Evolutionary conservation across 2,113 vertebrate species (phyloP), one percentile per base, ranked within the genome.

Genomic region (Agelaius phoeniceus): DNA sequence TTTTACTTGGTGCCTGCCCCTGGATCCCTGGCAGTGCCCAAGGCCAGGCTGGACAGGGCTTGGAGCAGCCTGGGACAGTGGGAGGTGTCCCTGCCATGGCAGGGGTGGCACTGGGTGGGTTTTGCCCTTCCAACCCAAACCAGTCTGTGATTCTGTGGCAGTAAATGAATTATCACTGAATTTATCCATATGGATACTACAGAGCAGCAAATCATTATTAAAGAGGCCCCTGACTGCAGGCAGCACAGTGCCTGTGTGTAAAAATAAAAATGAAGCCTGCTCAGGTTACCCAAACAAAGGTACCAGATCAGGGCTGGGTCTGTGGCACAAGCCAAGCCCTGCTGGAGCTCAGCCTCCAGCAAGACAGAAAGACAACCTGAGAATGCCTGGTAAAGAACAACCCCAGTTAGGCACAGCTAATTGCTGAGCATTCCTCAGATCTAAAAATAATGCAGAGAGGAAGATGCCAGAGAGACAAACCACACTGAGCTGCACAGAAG

Each of bases 391-490:
- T 27, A 43, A 51, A 78, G 82, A 89, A 51, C 49, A 88, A 2
- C 37, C 74, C 44, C 46, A 28, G 78, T 15, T 26, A 75, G 93
- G 58, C 84, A 77, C 61, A 91, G 86, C 69, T 97, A 89, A 95
- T 91, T 91, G 91, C 93, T 92, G 82, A 93, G 74, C 79, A 5
- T 37, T n/a, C 39, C 86, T 89, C 87, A 80, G 84, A 90, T 73
- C 93, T 91, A 96, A 90, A 94, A 95, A 94, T 79, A 94, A 81
- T 33, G 35, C 41, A 4, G 79, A 31, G 88, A 75, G n/a, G 74
- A n/a, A 87, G 90, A 66, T 76, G 72, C 55, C 11, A 35, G 84
- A 94, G 85, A 96, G 87, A 93, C 39, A 90, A 91, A 83, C 19
- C 85, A 30, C 65, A 21, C 9, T 23, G 30, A 65, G 92, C 67